Evolutionary conservation across 2,888 invertebrate genomes (phyloP).

Genomic region (Agriopis marginaria): DNA sequence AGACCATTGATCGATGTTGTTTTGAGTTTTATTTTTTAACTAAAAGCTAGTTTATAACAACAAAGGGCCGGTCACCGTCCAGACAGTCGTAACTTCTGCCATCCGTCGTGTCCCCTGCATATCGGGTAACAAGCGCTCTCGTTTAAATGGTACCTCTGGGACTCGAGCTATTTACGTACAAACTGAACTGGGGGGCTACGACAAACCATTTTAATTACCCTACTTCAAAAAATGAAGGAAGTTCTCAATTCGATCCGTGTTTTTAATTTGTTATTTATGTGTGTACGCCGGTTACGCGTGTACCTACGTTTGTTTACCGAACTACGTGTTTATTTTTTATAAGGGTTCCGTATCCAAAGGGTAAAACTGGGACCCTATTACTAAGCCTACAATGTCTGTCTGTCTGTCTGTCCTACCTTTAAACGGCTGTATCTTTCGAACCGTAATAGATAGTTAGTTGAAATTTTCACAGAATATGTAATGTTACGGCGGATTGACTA

Average conservation of each 20-base stretch:
- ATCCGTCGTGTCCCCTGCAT: slow-evolving; percentile 50
- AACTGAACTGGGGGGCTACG: slow-evolving; percentile 1
- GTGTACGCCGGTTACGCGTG: too few relatives aligned
- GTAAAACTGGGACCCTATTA: too few relatives aligned
- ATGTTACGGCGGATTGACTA: too few relatives aligned
- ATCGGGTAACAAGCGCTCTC: slow-evolving; percentile 56
- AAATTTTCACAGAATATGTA: too few relatives aligned
- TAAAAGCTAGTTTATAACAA: slow-evolving; percentile 47
- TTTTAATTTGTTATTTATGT: too few relatives aligned
- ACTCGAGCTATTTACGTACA: slow-evolving; percentile 54
- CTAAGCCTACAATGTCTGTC: too few relatives aligned
- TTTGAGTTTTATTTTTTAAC: slow-evolving; percentile 1
- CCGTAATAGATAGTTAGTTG: too few relatives aligned
- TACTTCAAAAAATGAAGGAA: neutral
- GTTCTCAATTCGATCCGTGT: neutral
- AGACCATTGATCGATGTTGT: neutral
- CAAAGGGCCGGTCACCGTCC: slow-evolving; percentile 41
- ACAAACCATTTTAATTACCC: slow-evolving; percentile 25
- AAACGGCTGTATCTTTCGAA: too few relatives aligned
- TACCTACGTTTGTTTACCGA: too few relatives aligned
- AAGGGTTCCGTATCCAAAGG: too few relatives aligned
- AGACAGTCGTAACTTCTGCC: slow-evolving; percentile 43
- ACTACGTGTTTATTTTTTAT: too few relatives aligned
- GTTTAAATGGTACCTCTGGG: slow-evolving; percentile 52
- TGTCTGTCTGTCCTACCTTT: too few relatives aligned